Evolutionary conservation across 2,797 vertebrate species (phyloP).

Genomic region (Hydrophis major): DNA sequence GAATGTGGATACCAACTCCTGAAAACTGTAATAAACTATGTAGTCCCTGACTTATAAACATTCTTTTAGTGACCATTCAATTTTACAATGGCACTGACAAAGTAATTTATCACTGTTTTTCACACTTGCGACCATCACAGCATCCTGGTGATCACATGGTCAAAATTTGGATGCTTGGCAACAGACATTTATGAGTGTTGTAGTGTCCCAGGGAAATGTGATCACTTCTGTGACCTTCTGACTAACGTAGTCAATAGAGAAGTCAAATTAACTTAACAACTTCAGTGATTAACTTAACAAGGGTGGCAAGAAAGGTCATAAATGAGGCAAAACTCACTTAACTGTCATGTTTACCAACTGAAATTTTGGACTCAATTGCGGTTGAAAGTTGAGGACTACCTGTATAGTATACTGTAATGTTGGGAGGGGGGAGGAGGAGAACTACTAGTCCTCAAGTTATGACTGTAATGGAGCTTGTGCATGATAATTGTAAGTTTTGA

Average conservation of each 20-base stretch:
- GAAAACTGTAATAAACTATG: not conserved
- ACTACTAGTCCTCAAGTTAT: not conserved
- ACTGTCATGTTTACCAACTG: too few species aligned
- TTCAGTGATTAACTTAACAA: too few species aligned
- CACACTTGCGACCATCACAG: not conserved
- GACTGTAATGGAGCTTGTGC: not conserved
- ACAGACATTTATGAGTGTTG: not conserved
- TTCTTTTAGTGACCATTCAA: not conserved
- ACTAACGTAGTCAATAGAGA: not conserved
- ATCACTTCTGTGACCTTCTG: not conserved
- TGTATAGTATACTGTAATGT: not conserved
- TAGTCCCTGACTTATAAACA: not conserved
- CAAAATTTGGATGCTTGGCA: not conserved
- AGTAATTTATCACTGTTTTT: not conserved
- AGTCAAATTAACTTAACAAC: not conserved
- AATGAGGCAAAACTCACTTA: too few species aligned
- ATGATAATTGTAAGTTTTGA: not conserved
- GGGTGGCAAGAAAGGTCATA: too few species aligned
- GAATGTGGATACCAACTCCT: not conserved
- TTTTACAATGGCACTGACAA: not conserved
- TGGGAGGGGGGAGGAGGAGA: too few species aligned
- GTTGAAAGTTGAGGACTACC: not conserved
- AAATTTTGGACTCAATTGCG: not conserved
- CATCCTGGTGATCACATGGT: not conserved
- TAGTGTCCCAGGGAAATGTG: not conserved